Conservation (phyloP, 1,140 invertebrate species). For the Drosophila sulfurigaster region DNA sequence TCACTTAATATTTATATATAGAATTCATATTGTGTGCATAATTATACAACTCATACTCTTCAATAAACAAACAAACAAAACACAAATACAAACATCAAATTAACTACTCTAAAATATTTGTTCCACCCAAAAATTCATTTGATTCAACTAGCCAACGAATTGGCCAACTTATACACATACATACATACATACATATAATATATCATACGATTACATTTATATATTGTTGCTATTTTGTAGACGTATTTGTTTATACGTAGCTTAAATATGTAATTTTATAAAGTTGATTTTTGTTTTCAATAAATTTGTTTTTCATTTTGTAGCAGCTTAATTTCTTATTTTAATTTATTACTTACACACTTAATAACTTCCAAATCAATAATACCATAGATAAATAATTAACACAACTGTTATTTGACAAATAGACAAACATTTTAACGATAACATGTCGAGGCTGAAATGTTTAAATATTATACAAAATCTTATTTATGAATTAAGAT, state of each 20-base stretch:
- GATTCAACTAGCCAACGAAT: constrained; percentile 5
- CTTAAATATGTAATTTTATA: constrained; percentile 54
- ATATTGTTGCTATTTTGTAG: constrained; percentile 57
- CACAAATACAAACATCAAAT: constrained; percentile 16
- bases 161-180: constrained; percentile 16
- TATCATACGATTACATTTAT: constrained; percentile 29
- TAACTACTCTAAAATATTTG: constrained; percentile 8
- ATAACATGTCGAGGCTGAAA: too few relatives aligned
- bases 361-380: too few relatives aligned
- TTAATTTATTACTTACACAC: not conserved
- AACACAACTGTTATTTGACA: too few relatives aligned
- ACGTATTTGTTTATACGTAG: constrained; percentile 59
- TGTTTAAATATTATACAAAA: too few relatives aligned
- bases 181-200: not conserved
- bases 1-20: constrained; percentile 76
- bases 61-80: constrained; percentile 61
- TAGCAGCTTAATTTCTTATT: constrained; percentile 29
- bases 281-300: constrained; percentile 72
- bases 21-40: constrained; percentile 66
- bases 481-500: too few relatives aligned
- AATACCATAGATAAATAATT: too few relatives aligned
- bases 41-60: constrained; percentile 64
- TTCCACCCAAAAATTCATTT: constrained; percentile 17
- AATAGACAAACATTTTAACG: too few relatives aligned
- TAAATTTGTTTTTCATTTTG: constrained; percentile 66